phyloP scores from a whole-genome alignment of 2,797 vertebrate species.

The Adrianichthys oophorus region DNA sequence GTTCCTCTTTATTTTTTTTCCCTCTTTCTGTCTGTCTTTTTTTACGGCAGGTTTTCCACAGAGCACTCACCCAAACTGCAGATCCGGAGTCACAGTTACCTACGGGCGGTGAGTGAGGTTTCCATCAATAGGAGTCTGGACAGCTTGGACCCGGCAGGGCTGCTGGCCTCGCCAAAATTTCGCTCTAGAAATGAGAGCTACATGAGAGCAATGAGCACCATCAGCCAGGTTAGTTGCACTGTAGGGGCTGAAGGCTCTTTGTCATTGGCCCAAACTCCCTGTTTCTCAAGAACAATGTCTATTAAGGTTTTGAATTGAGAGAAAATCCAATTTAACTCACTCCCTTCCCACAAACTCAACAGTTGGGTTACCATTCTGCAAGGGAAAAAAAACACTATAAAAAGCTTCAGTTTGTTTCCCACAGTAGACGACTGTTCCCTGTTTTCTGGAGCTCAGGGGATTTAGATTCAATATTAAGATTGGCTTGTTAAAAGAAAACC shows the following conservation, averaged over 20 bases:
- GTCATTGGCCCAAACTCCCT: slow-evolving; percentile 15
- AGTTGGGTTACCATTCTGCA: slow-evolving; percentile 40
- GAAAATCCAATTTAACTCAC: slow-evolving; percentile 31
- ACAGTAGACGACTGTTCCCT: slow-evolving; percentile 28
- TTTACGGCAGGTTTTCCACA: slow-evolving; percentile 86
- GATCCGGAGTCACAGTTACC: slow-evolving; percentile 98
- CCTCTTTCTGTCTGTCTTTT: slow-evolving; percentile 1
- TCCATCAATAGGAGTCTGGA: slow-evolving; percentile 98
- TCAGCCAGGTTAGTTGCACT: slow-evolving; percentile 90
- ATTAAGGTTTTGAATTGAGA: slow-evolving; percentile 50
- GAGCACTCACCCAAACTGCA: slow-evolving; percentile 98
- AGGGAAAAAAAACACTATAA: slow-evolving; percentile 21
- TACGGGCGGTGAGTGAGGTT: slow-evolving; percentile 97
- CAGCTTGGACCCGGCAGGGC: slow-evolving; percentile 88
- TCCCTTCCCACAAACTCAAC: slow-evolving; percentile 17
- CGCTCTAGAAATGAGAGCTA: slow-evolving; percentile 98
- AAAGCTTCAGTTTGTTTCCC: slow-evolving; percentile 39
- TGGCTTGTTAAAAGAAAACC: slow-evolving; percentile 46
- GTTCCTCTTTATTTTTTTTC: not conserved
- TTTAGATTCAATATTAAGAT: slow-evolving; percentile 33
- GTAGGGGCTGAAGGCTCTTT: slow-evolving; percentile 26
- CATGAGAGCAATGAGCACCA: slow-evolving; percentile 99
- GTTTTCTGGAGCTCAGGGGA: slow-evolving; percentile 44
- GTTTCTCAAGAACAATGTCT: slow-evolving; percentile 25
- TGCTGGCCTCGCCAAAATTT: slow-evolving; percentile 96